phyloP scores from a whole-genome alignment of 2,113 vertebrate genomes.

The Rhinoderma darwinii region DNA sequence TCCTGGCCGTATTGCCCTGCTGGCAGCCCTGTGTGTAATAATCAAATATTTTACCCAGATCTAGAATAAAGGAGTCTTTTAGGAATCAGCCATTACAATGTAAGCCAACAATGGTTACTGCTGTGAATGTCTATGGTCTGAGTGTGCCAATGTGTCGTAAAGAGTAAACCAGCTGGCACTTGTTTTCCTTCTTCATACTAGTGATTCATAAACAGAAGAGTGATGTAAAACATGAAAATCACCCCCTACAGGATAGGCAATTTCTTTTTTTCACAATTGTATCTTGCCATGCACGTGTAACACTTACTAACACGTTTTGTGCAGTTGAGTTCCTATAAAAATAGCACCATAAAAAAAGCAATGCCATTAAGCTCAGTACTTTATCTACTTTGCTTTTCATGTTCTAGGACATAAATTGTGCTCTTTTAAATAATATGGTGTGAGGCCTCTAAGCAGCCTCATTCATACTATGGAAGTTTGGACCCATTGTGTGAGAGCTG shows the following conservation, averaged over 20 bases:
- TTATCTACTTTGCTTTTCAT: conserved; percentile 29
- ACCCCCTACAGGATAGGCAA: background rate
- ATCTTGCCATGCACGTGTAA: background rate
- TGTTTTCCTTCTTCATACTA: background rate
- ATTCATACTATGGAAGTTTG: conserved; percentile 53
- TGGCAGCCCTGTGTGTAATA: no score
- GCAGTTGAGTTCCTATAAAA: conserved; percentile 10
- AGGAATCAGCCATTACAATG: background rate
- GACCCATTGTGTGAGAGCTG: conserved; percentile 30
- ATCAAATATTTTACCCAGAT: background rate
- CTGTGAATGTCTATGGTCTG: background rate
- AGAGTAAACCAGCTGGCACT: no score
- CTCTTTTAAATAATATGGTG: conserved; percentile 12
- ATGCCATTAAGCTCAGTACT: conserved; percentile 24
- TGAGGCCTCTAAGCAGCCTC: background rate
- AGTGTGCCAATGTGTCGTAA: background rate
- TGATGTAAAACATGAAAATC: background rate
- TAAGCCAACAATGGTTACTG: background rate
- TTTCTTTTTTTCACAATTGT: background rate
- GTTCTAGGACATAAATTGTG: conserved; percentile 31
- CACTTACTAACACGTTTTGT: background rate
- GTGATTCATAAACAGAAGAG: background rate
- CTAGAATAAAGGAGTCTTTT: background rate
- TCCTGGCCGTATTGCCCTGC: no score
- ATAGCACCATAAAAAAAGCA: conserved; percentile 25